These are phyloP conservation scores for Macrocentrus cingulum DNA, from an alignment of 1,140 invertebrate genomes.

Conservation along the genomic window DNA sequence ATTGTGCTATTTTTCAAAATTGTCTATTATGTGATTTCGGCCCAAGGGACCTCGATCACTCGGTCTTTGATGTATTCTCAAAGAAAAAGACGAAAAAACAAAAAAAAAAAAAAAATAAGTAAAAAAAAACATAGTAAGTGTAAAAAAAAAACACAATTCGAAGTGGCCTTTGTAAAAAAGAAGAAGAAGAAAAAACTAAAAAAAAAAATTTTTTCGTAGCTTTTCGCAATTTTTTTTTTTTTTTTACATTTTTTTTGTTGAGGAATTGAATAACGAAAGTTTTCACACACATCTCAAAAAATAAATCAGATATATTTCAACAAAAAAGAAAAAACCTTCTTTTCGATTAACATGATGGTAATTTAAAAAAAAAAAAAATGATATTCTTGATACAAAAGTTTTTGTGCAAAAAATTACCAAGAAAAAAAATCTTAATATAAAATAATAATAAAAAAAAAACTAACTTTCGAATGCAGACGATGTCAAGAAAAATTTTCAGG, in stretches of 20 bases:
- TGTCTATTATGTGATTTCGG: slow-evolving; percentile 39
- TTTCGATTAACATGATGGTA: slow-evolving; percentile 29
- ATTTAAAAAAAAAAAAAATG: slow-evolving; percentile 39
- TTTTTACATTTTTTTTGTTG: slow-evolving; percentile 19
- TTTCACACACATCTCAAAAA: slow-evolving; percentile 10
- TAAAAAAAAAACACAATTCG: slow-evolving; percentile 45
- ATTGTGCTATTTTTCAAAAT: slow-evolving; percentile 59
- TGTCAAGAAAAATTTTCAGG: slow-evolving; percentile 30
- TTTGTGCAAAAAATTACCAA: slow-evolving; percentile 49
- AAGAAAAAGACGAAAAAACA: slow-evolving; percentile 29
- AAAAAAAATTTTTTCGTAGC: slow-evolving; percentile 21
- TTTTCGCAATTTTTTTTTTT: slow-evolving; percentile 23
- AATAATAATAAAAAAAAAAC: slow-evolving; percentile 10
- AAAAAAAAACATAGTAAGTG: slow-evolving; percentile 44
- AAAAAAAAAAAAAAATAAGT: too few relatives aligned
- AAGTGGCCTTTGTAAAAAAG: slow-evolving; percentile 37
- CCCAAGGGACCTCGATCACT: slow-evolving; percentile 37
- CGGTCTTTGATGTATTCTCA: slow-evolving; percentile 33
- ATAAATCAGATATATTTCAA: slow-evolving; percentile 16
- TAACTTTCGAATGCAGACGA: slow-evolving; percentile 20
- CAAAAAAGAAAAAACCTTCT: slow-evolving; percentile 28
- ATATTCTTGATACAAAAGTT: slow-evolving; percentile 59
- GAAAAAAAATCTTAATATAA: slow-evolving; percentile 23
- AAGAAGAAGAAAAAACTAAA: slow-evolving; percentile 42
- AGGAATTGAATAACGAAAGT: slow-evolving; percentile 31